phyloP scores from a whole-genome alignment of 1,140 invertebrate genomes.

The Aphidius ervi region DNA sequence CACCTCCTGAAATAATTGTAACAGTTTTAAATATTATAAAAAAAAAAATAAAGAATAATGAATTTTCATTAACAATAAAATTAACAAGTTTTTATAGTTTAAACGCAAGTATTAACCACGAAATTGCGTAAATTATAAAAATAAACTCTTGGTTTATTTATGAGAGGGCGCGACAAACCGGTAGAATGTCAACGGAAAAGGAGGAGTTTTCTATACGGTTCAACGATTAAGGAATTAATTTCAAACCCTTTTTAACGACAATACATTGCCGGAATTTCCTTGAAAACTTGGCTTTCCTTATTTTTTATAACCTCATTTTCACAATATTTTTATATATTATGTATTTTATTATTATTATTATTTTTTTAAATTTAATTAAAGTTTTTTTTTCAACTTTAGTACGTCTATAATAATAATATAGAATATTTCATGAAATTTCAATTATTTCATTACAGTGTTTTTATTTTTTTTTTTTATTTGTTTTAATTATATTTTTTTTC shows the following conservation, averaged over 20 bases:
- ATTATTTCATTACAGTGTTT: too few relatives aligned
- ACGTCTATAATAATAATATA: too few relatives aligned
- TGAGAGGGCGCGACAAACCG: conserved; percentile 5
- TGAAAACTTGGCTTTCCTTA: too few relatives aligned
- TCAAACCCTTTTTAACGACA: not conserved
- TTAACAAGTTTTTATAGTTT: not conserved
- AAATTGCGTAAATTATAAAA: not conserved
- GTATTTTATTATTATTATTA: too few relatives aligned
- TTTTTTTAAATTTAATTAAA: too few relatives aligned
- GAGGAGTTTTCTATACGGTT: conserved; percentile 1
- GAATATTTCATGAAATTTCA: too few relatives aligned
- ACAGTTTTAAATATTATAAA: not conserved
- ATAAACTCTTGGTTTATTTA: conserved; percentile 4
- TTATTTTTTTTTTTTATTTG: too few relatives aligned
- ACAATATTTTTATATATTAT: too few relatives aligned
- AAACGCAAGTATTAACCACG: not conserved
- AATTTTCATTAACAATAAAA: not conserved
- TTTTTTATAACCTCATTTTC: too few relatives aligned
- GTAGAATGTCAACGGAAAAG: conserved; percentile 1
- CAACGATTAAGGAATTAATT: conserved; percentile 1
- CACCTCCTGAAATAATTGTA: conserved; percentile 33
- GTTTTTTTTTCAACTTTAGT: too few relatives aligned
- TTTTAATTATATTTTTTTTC: too few relatives aligned
- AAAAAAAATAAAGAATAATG: not conserved
- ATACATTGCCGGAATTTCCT: too few relatives aligned